Percentiles rank a stretch among this genome's conserved stretches.
Evolutionary conservation across 2,797 vertebrate genomes (phyloP).

Genomic region (Decapterus maruadsi): DNA sequence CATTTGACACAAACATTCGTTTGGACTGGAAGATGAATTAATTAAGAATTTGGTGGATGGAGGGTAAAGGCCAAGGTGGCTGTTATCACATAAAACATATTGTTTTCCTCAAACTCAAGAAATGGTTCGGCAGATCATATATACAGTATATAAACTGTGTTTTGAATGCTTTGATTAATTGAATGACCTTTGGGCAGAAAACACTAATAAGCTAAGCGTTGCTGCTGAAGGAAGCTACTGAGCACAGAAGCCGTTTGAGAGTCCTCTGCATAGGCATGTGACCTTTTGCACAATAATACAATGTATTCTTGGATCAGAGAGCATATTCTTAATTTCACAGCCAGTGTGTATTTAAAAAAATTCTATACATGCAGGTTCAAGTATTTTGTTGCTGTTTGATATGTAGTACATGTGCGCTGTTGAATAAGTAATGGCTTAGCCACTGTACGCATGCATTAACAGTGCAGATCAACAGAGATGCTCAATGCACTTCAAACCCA

Average conservation of each 20-base stretch:
- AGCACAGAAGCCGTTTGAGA: constrained; percentile 35
- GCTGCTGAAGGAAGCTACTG: constrained; percentile 36
- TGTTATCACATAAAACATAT: background rate
- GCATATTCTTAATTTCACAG: constrained; percentile 68
- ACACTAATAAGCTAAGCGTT: constrained; percentile 35
- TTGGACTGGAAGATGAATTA: background rate
- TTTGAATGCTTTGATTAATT: constrained; percentile 48
- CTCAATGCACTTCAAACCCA: constrained; percentile 64
- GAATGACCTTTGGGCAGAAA: constrained; percentile 56
- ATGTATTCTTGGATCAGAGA: constrained; percentile 68
- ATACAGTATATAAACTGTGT: constrained; percentile 5
- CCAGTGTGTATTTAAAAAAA: constrained; percentile 64
- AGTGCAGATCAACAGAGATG: constrained; percentile 61
- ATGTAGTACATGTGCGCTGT: constrained; percentile 70
- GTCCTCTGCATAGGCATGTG: constrained; percentile 37
- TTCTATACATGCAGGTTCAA: constrained; percentile 45
- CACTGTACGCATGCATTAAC: constrained; percentile 62
- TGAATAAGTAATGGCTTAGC: constrained; percentile 79
- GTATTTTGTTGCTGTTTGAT: constrained; percentile 68
- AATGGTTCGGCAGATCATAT: background rate
- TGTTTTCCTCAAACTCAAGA: background rate
- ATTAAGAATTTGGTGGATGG: background rate
- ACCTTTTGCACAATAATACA: constrained; percentile 65
- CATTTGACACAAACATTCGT: background rate
- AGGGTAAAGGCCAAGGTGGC: background rate